Evolutionary conservation across 2,888 invertebrate species (phyloP).

Genomic region (Halocaridina rubra): DNA sequence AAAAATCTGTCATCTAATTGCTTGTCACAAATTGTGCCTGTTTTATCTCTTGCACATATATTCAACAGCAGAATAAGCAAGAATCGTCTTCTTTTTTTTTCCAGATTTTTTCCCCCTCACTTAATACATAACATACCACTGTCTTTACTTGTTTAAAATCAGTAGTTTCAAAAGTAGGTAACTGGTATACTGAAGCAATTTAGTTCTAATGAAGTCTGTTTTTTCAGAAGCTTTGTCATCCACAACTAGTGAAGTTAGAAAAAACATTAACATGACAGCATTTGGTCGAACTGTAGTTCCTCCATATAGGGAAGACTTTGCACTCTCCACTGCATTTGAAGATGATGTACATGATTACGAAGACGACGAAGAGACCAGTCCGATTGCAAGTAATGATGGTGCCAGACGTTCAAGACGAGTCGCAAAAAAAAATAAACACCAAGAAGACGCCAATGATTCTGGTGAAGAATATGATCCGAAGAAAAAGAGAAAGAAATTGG

Average conservation of each 20-base stretch:
- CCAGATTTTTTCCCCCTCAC: too few relatives aligned
- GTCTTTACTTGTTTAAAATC: too few relatives aligned
- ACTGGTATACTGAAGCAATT: too few relatives aligned
- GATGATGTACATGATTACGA: constrained; percentile 27
- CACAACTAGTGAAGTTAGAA: neutral
- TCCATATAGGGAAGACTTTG: neutral
- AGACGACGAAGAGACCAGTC: constrained; percentile 17
- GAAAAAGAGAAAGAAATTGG: constrained; percentile 14
- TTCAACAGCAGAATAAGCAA: too few relatives aligned
- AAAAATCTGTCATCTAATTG: too few relatives aligned
- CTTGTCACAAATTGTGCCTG: too few relatives aligned
- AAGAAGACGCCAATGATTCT: constrained; percentile 37
- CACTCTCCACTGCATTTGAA: constrained; percentile 22
- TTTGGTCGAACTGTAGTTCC: constrained; percentile 27
- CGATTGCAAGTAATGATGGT: constrained; percentile 16
- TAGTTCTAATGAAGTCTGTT: too few relatives aligned
- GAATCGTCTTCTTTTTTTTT: too few relatives aligned
- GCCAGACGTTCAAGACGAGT: constrained; percentile 53
- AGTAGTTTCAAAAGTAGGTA: too few relatives aligned
- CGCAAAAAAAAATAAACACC: constrained; percentile 38
- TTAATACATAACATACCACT: too few relatives aligned
- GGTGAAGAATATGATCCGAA: constrained; percentile 52
- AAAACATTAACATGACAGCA: constrained; percentile 11
- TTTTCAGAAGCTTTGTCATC: constrained; percentile 1
- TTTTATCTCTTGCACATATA: too few relatives aligned